A percentile compares a stretch with the other conserved stretches of the same genome.
phyloP scores from a whole-genome alignment of 2,113 vertebrate genomes.

The Notechis scutatus region DNA sequence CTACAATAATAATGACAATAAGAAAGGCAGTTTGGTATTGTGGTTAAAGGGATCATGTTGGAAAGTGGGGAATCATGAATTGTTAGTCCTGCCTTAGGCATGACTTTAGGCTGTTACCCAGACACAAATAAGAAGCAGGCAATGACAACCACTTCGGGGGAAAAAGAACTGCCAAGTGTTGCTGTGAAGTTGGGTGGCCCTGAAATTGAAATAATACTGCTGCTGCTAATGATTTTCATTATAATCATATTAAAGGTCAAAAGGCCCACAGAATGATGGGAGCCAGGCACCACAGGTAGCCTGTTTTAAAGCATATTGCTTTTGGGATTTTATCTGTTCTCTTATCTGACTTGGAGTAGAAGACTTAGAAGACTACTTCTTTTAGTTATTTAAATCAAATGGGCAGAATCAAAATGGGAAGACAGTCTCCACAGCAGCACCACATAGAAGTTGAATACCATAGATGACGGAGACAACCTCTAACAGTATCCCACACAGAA shows the following conservation, averaged over 20 bases:
- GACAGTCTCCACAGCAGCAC: background rate
- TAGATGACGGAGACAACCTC: background rate
- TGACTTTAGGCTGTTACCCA: background rate
- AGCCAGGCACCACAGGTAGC: background rate
- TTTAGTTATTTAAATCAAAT: background rate
- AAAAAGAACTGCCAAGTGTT: background rate
- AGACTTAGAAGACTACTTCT: background rate
- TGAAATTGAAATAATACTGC: background rate
- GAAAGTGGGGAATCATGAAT: background rate
- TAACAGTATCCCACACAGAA: background rate
- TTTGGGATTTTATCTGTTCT: background rate
- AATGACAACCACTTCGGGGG: background rate
- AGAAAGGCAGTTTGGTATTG: background rate
- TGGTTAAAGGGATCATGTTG: background rate
- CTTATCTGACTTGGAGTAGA: background rate
- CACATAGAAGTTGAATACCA: background rate
- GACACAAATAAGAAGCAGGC: background rate
- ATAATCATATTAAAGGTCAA: background rate
- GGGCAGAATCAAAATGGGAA: background rate
- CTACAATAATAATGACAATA: background rate
- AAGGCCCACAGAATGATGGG: background rate
- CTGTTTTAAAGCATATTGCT: background rate
- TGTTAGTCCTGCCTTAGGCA: background rate
- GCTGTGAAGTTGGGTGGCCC: background rate
- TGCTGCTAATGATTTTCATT: background rate